Percentiles rank a stretch among this genome's conserved stretches.
These are phyloP conservation scores for Osmoderma eremita DNA, from an alignment of 2,888 invertebrate species.

Conservation along the genomic window DNA sequence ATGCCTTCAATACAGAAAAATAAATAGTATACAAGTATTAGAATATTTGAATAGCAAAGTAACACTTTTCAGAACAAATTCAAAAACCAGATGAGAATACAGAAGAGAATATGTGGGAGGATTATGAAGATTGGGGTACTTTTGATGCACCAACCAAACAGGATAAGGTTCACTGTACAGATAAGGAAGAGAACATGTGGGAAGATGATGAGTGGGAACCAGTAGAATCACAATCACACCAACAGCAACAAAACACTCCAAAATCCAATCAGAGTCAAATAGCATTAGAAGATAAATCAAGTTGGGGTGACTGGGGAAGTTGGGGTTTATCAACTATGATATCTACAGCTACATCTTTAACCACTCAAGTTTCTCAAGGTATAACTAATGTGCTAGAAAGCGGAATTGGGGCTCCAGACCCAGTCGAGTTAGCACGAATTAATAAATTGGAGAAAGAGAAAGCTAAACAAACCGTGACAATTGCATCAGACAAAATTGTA, in stretches of 20 bases:
- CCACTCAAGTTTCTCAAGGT: slow-evolving; percentile 84
- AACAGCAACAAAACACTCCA: slow-evolving; percentile 24
- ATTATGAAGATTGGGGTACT: slow-evolving; percentile 53
- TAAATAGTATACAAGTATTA: not conserved
- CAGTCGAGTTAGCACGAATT: slow-evolving; percentile 77
- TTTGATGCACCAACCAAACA: not conserved
- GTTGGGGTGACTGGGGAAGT: slow-evolving; percentile 74
- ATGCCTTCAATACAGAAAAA: too few species aligned
- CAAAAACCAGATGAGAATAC: slow-evolving; percentile 18
- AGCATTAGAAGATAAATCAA: slow-evolving; percentile 39
- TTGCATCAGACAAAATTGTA: slow-evolving; percentile 22
- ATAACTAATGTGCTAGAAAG: slow-evolving; percentile 81
- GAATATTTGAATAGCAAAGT: not conserved
- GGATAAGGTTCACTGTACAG: not conserved
- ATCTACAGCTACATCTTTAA: slow-evolving; percentile 81
- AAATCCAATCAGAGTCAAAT: slow-evolving; percentile 30
- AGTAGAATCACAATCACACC: slow-evolving; percentile 41
- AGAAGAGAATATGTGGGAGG: slow-evolving; percentile 52
- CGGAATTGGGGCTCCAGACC: slow-evolving; percentile 84
- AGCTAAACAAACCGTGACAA: slow-evolving; percentile 16
- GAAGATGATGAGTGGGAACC: slow-evolving; percentile 64
- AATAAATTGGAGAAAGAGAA: slow-evolving; percentile 54
- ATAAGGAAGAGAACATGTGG: slow-evolving; percentile 57
- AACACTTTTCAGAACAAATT: not conserved
- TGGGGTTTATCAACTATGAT: slow-evolving; percentile 82